These are phyloP conservation scores for Homarus americanus DNA, from an alignment of 1,140 invertebrate genomes.

Conservation along the genomic window DNA sequence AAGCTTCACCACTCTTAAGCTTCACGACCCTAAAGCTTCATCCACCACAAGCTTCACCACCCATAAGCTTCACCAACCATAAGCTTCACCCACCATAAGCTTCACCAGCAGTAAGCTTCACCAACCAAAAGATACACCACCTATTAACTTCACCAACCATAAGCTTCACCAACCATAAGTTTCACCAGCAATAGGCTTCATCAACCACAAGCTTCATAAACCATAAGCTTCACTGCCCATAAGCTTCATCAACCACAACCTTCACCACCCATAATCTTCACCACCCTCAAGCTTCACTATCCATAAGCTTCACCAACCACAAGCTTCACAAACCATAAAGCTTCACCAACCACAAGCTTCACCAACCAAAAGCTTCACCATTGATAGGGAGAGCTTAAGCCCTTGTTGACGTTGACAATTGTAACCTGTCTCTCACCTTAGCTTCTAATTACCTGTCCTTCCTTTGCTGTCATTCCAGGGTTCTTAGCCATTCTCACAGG, in stretches of 20 bases:
- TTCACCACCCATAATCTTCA: no score
- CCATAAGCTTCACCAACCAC: background rate
- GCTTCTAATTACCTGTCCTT: background rate
- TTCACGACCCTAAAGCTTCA: no score
- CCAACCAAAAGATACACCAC: background rate
- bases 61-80: no score
- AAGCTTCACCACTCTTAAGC: no score
- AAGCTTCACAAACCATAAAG: background rate
- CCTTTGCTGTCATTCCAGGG: slow-evolving; percentile 8
- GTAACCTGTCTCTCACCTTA: background rate
- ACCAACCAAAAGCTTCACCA: background rate
- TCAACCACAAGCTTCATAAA: background rate
- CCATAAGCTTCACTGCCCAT: no score
- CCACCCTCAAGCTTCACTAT: background rate
- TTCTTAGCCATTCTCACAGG: slow-evolving; percentile 14
- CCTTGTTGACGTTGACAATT: background rate
- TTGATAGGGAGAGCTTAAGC: no score
- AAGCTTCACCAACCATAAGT: background rate
- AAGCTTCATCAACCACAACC: no score
- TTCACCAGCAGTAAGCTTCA: no score
- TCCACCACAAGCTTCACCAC: no score
- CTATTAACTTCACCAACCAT: background rate
- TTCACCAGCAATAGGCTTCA: no score
- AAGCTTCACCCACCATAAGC: no score
- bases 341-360: background rate